These are phyloP conservation scores for Ostrea edulis DNA, from an alignment of 1,140 invertebrate genomes.

Conservation along the genomic window DNA sequence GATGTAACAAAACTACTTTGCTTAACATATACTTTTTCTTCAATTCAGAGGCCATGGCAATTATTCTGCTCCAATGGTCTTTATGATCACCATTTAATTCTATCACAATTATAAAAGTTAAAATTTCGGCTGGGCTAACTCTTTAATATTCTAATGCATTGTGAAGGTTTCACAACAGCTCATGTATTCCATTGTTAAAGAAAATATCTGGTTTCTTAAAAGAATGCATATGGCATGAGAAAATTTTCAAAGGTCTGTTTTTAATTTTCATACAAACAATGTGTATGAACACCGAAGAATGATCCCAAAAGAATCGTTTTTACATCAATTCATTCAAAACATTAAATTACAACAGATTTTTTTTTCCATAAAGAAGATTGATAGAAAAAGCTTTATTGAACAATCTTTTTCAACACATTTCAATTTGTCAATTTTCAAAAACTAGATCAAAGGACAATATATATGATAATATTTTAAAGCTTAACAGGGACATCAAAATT, in stretches of 20 bases:
- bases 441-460: no score
- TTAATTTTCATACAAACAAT: not conserved
- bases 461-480: no score
- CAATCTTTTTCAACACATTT: no score
- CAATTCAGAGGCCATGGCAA: not conserved
- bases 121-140: not conserved
- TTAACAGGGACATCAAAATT: no score
- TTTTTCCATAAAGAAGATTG: not conserved
- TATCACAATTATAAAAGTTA: not conserved
- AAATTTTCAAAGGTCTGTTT: not conserved
- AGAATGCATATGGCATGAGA: conserved; percentile 10
- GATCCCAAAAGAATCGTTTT: not conserved
- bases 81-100: conserved; percentile 8
- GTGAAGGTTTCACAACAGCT: not conserved
- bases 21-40: not conserved
- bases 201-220: conserved; percentile 17
- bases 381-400: no score
- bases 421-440: no score
- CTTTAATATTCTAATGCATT: not conserved
- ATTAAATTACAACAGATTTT: no score
- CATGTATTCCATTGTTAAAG: not conserved
- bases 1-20: not conserved
- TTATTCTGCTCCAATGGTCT: conserved; percentile 2
- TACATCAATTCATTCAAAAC: no score
- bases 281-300: not conserved